Percentiles rank a stretch among this genome's conserved stretches.
phyloP scores from a whole-genome alignment of 2,888 invertebrate species.

The Pilophorus perplexus region DNA sequence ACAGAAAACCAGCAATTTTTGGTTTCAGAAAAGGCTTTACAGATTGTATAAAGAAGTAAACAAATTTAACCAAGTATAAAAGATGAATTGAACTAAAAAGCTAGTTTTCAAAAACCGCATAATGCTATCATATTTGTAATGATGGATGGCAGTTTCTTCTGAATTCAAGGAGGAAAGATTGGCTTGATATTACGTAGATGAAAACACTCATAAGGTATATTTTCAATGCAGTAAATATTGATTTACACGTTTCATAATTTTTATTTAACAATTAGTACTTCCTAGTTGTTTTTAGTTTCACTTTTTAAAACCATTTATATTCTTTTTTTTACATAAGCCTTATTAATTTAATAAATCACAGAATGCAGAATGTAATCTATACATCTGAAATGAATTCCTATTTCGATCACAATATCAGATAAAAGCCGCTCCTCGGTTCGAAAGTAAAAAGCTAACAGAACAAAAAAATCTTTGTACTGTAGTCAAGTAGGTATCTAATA shows the following conservation, averaged over 20 bases:
- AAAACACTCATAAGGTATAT: conserved; percentile 10
- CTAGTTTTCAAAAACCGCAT: too few species aligned
- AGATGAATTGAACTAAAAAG: too few species aligned
- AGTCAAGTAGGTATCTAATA: conserved; percentile 18
- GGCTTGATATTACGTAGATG: conserved; percentile 2
- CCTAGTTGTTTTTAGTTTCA: not conserved
- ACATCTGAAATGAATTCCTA: conserved; percentile 28
- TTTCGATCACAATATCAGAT: conserved; percentile 32
- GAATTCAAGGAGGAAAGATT: not conserved
- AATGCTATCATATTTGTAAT: conserved; percentile 15
- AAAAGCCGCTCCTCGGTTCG: not conserved
- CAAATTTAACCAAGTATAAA: not conserved
- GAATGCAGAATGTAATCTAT: conserved; percentile 37
- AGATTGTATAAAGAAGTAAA: not conserved
- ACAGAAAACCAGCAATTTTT: conserved; percentile 11
- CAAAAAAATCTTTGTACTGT: conserved; percentile 23
- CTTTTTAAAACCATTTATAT: not conserved
- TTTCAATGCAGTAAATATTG: conserved; percentile 17
- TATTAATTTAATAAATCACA: conserved; percentile 35
- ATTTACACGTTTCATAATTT: conserved; percentile 5
- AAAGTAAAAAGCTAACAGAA: conserved; percentile 9
- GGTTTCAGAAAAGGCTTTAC: too few species aligned
- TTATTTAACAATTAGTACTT: conserved; percentile 17
- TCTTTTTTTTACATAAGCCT: conserved; percentile 32
- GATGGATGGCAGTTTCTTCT: conserved; percentile 15